These are phyloP conservation scores for Poicephalus meyeri DNA, from an alignment of 2,113 vertebrate species.

Conservation along the genomic window DNA sequence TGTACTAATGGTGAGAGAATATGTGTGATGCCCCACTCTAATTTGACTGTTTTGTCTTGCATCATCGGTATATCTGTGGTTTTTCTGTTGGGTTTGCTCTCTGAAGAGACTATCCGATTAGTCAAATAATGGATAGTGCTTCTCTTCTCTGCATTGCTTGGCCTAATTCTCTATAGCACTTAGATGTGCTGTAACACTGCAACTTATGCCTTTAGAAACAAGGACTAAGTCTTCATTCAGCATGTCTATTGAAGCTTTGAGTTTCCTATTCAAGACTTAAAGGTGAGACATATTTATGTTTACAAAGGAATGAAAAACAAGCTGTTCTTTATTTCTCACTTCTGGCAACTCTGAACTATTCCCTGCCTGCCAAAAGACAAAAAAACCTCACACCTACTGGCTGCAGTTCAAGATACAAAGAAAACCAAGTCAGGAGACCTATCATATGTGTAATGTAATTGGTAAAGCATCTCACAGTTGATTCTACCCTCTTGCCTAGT, in stretches of 20 bases:
- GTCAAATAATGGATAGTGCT: background rate
- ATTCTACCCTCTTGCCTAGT: background rate
- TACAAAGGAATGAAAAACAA: background rate
- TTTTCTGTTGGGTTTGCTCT: background rate
- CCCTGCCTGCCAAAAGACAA: accelerated
- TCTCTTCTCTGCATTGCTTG: background rate
- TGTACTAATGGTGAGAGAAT: background rate
- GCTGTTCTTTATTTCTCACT: background rate
- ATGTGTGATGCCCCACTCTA: background rate
- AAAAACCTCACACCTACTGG: background rate
- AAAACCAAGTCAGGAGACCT: background rate
- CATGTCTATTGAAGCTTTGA: background rate
- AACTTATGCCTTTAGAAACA: background rate
- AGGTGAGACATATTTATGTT: background rate
- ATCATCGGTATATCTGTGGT: background rate
- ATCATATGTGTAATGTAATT: background rate
- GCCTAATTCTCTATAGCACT: background rate
- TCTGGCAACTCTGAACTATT: background rate
- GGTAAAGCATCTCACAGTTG: background rate
- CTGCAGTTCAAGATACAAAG: background rate
- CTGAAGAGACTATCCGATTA: background rate
- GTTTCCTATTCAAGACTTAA: background rate
- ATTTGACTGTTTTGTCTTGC: background rate
- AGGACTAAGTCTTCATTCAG: background rate
- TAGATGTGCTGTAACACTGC: background rate